Conservation (phyloP, 2,113 vertebrate species). For the Eulacestoma nigropectus region DNA sequence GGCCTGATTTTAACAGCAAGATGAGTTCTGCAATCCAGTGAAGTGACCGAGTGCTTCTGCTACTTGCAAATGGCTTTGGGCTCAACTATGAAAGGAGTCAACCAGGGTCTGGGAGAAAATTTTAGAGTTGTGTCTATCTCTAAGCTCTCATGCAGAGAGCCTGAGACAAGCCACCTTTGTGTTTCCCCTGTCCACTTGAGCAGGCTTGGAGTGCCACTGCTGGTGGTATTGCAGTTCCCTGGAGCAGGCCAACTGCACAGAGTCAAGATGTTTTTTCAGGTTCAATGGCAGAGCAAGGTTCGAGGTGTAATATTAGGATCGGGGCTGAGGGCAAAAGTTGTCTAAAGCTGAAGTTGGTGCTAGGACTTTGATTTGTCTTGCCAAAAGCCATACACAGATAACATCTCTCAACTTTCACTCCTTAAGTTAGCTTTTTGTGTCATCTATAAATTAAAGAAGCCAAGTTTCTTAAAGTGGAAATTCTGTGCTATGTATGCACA, state of each 20-base stretch:
- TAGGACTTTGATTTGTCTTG: neutral
- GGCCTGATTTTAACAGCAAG: accelerated
- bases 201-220: neutral
- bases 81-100: neutral
- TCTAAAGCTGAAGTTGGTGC: neutral
- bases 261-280: neutral
- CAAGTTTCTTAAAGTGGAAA: neutral
- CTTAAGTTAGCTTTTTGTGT: neutral
- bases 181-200: neutral
- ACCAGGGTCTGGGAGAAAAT: accelerated
- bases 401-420: neutral
- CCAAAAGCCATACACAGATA: neutral
- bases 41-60: neutral
- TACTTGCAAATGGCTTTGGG: neutral
- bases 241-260: neutral
- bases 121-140: neutral
- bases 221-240: neutral
- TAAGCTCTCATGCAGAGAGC: neutral
- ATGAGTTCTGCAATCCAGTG: neutral
- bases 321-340: neutral
- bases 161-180: neutral
- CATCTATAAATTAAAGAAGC: neutral
- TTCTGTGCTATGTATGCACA: neutral
- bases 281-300: neutral
- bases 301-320: neutral